Evolutionary conservation across 2,113 vertebrate species (phyloP).

Genomic region (Cichladusa arquata): DNA sequence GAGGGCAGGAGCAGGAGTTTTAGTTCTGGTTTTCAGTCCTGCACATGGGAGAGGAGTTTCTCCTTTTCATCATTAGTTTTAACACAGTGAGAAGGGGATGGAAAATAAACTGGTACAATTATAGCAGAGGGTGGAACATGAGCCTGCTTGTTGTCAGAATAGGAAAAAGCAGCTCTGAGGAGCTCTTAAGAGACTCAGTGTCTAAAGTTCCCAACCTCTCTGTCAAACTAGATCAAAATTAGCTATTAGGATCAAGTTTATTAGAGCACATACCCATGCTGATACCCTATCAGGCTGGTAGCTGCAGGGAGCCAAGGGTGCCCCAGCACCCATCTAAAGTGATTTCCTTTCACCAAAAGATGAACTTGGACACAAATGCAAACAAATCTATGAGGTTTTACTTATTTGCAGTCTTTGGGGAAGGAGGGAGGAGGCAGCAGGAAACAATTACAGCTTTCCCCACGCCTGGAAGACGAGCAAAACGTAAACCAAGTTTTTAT

Average conservation of each 20-base stretch:
- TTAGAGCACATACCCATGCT: neutral
- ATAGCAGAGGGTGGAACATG: neutral
- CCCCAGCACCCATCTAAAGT: neutral
- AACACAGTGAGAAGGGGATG: neutral
- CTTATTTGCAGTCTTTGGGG: neutral
- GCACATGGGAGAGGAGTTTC: neutral
- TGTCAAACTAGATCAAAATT: constrained; percentile 7
- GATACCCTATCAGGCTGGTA: neutral
- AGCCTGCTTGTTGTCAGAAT: neutral
- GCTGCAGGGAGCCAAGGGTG: neutral
- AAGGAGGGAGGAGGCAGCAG: neutral
- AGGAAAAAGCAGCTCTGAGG: neutral
- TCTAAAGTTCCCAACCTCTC: neutral
- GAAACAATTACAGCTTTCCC: neutral
- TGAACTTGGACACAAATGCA: neutral
- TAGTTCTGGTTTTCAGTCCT: neutral
- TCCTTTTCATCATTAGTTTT: neutral
- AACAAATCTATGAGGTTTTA: neutral
- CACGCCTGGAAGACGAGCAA: neutral
- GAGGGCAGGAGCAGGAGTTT: neutral
- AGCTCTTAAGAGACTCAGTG: neutral
- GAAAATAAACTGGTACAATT: neutral
- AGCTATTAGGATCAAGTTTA: neutral
- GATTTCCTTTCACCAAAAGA: neutral
- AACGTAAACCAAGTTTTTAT: neutral